These are phyloP conservation scores for Corythaeola cristata DNA, from an alignment of 2,113 vertebrate genomes.

Conservation along the genomic window DNA sequence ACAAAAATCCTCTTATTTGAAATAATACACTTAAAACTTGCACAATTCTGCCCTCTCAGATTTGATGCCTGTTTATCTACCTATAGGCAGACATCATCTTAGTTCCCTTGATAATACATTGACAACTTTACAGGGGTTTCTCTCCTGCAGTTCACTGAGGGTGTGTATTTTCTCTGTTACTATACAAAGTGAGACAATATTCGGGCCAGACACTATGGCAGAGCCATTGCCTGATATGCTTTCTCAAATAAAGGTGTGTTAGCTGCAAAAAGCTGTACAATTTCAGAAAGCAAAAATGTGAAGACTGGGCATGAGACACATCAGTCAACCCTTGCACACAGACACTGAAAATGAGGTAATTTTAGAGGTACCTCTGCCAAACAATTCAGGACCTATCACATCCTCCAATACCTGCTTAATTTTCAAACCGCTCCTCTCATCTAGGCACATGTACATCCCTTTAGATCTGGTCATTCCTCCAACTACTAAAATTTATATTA, in stretches of 20 bases:
- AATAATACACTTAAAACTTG: background rate
- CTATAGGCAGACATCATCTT: background rate
- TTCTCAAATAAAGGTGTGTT: background rate
- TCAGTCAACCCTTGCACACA: background rate
- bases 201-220: background rate
- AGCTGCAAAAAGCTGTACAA: background rate
- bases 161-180: background rate
- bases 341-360: background rate
- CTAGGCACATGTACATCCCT: background rate
- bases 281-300: background rate
- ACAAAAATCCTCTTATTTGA: background rate
- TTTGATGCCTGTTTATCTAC: background rate
- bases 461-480: background rate
- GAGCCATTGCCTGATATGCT: background rate
- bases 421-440: background rate
- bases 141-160: background rate
- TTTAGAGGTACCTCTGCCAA: background rate
- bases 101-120: background rate
- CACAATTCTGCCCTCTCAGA: background rate
- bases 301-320: background rate
- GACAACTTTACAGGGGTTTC: background rate
- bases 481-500: background rate
- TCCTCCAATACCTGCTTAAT: background rate
- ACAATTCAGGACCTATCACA: background rate
- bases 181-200: background rate